phyloP scores from a whole-genome alignment of 2,888 invertebrate genomes.

The Caenorhabditis wallacei region DNA sequence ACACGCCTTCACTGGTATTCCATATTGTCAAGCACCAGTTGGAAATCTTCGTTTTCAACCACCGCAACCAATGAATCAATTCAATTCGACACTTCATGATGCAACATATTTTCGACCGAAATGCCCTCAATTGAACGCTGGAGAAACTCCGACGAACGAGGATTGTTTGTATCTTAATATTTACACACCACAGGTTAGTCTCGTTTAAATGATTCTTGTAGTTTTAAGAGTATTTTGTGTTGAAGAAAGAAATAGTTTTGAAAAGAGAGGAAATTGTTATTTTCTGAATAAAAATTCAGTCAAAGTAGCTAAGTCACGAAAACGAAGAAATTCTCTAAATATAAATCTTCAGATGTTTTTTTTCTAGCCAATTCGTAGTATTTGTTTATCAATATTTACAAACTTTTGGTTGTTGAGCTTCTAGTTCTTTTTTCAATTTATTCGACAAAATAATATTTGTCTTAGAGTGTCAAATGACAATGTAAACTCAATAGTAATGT shows the following conservation, averaged over 20 bases:
- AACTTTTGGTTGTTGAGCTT: background rate
- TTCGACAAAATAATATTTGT: no score
- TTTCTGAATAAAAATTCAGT: no score
- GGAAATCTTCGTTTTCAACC: slow-evolving; percentile 69
- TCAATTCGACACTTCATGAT: slow-evolving; percentile 66
- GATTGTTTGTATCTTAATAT: slow-evolving; percentile 79
- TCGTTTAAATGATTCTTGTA: background rate
- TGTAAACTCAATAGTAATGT: background rate
- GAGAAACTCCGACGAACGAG: slow-evolving; percentile 63
- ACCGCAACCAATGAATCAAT: slow-evolving; percentile 53
- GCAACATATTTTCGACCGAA: slow-evolving; percentile 75
- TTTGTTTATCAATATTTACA: background rate
- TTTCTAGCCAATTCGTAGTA: no score
- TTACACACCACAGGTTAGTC: slow-evolving; percentile 67
- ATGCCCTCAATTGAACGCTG: slow-evolving; percentile 72
- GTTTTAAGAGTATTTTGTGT: background rate
- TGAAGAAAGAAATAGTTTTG: background rate
- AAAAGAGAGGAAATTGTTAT: background rate
- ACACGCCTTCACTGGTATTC: slow-evolving; percentile 75
- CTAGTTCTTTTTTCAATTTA: background rate
- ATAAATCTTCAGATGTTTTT: no score
- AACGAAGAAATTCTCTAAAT: no score
- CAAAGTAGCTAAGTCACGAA: no score
- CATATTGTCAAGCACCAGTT: slow-evolving; percentile 75
- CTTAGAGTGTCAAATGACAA: background rate